Conservation (phyloP, 2,113 vertebrate genomes). For the Phoenicopterus ruber region DNA sequence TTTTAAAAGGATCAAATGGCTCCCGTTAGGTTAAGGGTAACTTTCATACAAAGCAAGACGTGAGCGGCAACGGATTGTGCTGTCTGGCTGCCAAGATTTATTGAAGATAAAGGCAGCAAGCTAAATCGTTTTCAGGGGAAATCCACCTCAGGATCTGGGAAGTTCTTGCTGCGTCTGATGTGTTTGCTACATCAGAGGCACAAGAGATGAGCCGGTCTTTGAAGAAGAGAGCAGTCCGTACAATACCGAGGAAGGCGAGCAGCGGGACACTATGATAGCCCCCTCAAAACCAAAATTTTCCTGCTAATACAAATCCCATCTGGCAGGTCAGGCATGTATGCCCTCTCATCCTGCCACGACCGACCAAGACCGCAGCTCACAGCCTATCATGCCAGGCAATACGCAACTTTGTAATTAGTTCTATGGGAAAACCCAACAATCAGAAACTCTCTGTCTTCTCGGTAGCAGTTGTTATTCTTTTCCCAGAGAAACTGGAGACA, state of each 20-base stretch:
- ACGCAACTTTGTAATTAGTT: not conserved
- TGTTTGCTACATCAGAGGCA: not conserved
- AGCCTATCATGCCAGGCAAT: not conserved
- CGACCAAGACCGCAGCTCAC: not conserved
- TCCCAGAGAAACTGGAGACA: conserved; percentile 24
- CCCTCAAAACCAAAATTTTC: conserved; percentile 51
- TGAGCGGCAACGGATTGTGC: not conserved
- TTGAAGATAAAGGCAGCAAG: conserved; percentile 40
- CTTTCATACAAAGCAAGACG: conserved; percentile 43
- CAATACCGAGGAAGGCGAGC: not conserved
- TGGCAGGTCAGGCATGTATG: not conserved
- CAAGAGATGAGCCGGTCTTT: conserved; percentile 7
- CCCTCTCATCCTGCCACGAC: conserved; percentile 10
- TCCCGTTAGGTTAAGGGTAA: conserved; percentile 13
- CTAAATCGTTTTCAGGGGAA: conserved; percentile 35
- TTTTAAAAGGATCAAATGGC: conserved; percentile 33
- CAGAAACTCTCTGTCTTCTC: not conserved
- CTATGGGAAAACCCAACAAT: not conserved
- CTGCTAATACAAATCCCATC: conserved; percentile 46
- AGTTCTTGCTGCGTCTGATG: conserved; percentile 8
- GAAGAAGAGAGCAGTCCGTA: not conserved
- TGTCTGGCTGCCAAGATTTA: conserved; percentile 28
- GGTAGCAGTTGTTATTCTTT: not conserved
- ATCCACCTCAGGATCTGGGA: not conserved
- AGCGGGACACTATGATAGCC: not conserved